Conservation (phyloP, 2,113 vertebrate genomes). For the Atherinomorus stipes region DNA sequence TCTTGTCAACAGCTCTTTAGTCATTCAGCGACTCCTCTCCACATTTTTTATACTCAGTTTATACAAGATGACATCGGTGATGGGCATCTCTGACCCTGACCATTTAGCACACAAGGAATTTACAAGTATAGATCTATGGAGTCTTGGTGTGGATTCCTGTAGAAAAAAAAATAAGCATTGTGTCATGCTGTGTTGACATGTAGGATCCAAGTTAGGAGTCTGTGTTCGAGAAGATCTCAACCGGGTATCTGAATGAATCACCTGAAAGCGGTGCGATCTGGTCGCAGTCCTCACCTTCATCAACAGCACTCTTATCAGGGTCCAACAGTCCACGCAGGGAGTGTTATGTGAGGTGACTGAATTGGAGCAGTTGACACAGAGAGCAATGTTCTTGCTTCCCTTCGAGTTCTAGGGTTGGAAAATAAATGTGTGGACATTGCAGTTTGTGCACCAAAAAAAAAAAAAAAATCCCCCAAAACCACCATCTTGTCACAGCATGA, state of each 20-base stretch:
- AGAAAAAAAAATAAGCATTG: not conserved
- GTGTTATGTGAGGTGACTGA: constrained; percentile 46
- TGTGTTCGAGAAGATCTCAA: constrained; percentile 25
- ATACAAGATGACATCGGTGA: not conserved
- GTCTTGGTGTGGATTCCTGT: not conserved
- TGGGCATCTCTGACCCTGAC: not conserved
- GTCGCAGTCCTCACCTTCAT: constrained; percentile 50
- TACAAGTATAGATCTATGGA: not conserved
- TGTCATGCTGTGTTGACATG: not conserved
- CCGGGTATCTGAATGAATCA: constrained; percentile 47
- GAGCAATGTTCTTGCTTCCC: constrained; percentile 39
- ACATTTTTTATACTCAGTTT: constrained; percentile 1
- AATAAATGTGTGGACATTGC: constrained; percentile 33
- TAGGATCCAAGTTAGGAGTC: constrained; percentile 23
- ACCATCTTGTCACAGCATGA: constrained; percentile 24
- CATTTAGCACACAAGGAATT: not conserved
- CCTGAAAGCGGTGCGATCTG: constrained; percentile 37
- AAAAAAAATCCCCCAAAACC: constrained; percentile 40
- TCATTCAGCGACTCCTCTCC: constrained; percentile 15
- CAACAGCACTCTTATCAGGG: constrained; percentile 67
- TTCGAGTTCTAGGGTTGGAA: constrained; percentile 27
- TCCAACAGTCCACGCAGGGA: constrained; percentile 76
- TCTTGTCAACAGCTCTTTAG: constrained; percentile 10
- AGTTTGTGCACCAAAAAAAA: constrained; percentile 20
- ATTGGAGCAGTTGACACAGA: constrained; percentile 36